A percentile compares a stretch with the other conserved stretches of the same genome.
These are phyloP conservation scores for Coboldia fuscipes DNA, from an alignment of 1,140 invertebrate genomes.

Conservation along the genomic window DNA sequence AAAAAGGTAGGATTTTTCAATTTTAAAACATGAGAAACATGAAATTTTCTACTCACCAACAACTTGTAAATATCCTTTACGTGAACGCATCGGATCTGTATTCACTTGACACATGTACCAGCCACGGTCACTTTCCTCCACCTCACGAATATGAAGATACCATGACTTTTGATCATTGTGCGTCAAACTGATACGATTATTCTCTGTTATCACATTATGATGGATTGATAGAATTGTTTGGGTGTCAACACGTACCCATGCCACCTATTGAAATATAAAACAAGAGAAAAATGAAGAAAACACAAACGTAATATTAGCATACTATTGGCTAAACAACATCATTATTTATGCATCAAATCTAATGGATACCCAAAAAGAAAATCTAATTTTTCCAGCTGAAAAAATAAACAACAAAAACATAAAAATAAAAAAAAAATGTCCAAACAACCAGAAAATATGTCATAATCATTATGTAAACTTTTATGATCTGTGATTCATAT, in stretches of 20 bases:
- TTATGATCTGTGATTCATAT: no score
- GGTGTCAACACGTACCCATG: constrained; percentile 78
- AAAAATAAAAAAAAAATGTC: no score
- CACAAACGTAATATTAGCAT: no score
- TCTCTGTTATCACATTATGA: constrained; percentile 72
- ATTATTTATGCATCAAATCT: no score
- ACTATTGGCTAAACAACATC: no score
- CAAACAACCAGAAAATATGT: no score
- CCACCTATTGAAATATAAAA: constrained; percentile 50
- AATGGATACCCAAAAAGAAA: no score
- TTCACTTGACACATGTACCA: constrained; percentile 31
- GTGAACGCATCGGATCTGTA: constrained; percentile 61
- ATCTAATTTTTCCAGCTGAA: no score
- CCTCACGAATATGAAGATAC: constrained; percentile 66
- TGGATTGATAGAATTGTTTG: constrained; percentile 81
- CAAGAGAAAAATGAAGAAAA: no score
- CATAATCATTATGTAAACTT: no score
- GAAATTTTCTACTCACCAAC: constrained; percentile 40
- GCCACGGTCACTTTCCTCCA: constrained; percentile 57
- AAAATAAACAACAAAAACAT: no score
- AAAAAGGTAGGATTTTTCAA: no score
- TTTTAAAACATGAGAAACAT: constrained; percentile 1
- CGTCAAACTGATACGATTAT: constrained; percentile 61
- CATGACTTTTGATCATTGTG: constrained; percentile 76
- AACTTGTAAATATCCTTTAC: constrained; percentile 69